Evolutionary conservation across 1,140 invertebrate genomes (phyloP).

Genomic region (Tetragonula clypearis): DNA sequence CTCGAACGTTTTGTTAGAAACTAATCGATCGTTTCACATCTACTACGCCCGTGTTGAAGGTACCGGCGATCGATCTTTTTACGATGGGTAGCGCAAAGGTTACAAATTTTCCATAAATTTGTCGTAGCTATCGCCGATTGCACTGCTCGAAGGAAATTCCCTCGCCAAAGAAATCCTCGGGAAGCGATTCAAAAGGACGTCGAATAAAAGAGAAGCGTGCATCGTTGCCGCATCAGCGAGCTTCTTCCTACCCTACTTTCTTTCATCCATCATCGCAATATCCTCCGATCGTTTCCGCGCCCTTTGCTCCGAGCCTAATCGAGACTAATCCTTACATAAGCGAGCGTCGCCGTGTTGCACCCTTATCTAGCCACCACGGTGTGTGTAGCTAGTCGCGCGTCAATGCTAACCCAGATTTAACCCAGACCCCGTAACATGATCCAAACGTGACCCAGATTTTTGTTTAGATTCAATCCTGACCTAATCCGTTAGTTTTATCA

Average conservation of each 20-base stretch:
- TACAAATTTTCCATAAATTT: not conserved
- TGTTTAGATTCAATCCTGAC: slow-evolving; percentile 47
- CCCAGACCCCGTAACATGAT: slow-evolving; percentile 36
- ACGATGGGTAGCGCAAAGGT: not conserved
- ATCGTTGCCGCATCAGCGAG: not conserved
- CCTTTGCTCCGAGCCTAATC: not conserved
- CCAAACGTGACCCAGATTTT: slow-evolving; percentile 46
- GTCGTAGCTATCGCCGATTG: not conserved
- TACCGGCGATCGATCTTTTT: not conserved
- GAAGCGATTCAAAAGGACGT: not conserved
- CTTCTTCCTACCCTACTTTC: not conserved
- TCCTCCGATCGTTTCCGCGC: not conserved
- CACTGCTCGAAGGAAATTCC: not conserved
- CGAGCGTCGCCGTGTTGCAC: not conserved
- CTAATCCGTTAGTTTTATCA: slow-evolving; percentile 49
- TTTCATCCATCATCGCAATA: not conserved
- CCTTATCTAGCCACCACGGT: slow-evolving; percentile 11
- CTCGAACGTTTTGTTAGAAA: not conserved
- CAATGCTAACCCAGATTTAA: slow-evolving; percentile 35
- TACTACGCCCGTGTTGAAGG: not conserved
- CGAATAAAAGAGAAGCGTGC: not conserved
- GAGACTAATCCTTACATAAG: slow-evolving; percentile 21
- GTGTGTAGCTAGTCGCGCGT: not conserved
- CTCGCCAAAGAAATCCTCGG: not conserved
- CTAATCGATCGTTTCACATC: not conserved